These are phyloP conservation scores for Ptychoptera albimana DNA, from an alignment of 2,888 invertebrate genomes.

Conservation along the genomic window DNA sequence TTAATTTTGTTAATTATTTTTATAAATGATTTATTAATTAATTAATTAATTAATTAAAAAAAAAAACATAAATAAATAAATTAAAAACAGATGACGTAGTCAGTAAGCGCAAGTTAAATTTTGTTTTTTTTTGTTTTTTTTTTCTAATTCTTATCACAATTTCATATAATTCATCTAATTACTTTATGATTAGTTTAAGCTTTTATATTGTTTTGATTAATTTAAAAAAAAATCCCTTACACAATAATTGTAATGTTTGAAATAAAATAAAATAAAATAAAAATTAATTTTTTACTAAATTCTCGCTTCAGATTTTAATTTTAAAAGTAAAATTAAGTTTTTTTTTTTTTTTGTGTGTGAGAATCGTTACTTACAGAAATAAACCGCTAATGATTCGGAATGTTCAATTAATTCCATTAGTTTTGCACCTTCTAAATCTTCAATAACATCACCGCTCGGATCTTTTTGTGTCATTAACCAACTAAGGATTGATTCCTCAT, in stretches of 20 bases:
- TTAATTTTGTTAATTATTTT: neutral
- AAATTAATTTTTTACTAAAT: neutral
- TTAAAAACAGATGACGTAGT: too few relatives aligned
- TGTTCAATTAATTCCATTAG: constrained; percentile 59
- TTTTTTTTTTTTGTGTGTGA: too few relatives aligned
- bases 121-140: neutral
- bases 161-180: too few relatives aligned
- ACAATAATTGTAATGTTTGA: neutral
- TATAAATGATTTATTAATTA: neutral
- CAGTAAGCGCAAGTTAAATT: too few relatives aligned
- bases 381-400: constrained; percentile 71
- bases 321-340: too few relatives aligned
- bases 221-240: neutral
- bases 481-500: constrained; percentile 73
- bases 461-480: constrained; percentile 87
- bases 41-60: neutral
- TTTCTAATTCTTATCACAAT: too few relatives aligned
- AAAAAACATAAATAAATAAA: neutral
- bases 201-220: too few relatives aligned
- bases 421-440: constrained; percentile 69
- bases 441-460: constrained; percentile 80
- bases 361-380: constrained; percentile 83
- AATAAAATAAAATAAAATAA: neutral
- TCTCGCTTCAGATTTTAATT: neutral
- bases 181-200: too few relatives aligned